Evolutionary conservation across 1,140 invertebrate genomes (phyloP).

Genomic region (Babylonia areolata): DNA sequence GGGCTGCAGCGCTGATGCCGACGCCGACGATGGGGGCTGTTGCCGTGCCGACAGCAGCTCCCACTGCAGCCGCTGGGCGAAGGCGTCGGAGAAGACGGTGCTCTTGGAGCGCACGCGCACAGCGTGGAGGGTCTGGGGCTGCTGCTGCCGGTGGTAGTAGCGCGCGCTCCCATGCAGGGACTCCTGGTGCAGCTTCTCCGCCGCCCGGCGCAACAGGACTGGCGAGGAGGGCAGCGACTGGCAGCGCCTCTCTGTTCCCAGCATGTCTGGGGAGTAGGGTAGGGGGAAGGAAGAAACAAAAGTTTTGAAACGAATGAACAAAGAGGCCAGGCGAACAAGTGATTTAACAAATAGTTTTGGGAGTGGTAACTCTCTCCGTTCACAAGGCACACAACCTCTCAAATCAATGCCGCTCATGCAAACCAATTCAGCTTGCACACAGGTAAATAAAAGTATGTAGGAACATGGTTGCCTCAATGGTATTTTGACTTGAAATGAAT

Average conservation of each 20-base stretch:
- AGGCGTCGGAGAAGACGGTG: constrained; percentile 57
- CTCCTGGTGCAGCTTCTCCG: constrained; percentile 68
- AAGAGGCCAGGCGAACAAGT: too few relatives aligned
- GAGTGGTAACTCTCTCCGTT: too few relatives aligned
- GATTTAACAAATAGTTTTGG: too few relatives aligned
- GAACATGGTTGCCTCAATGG: too few relatives aligned
- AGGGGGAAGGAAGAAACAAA: too few relatives aligned
- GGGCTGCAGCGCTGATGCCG: constrained; percentile 25
- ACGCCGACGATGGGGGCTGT: not conserved
- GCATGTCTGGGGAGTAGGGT: too few relatives aligned
- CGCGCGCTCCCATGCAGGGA: constrained; percentile 65
- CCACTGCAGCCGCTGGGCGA: constrained; percentile 55
- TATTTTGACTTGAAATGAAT: too few relatives aligned
- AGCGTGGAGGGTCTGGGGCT: not conserved
- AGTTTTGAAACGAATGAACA: too few relatives aligned
- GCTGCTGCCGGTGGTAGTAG: constrained; percentile 46
- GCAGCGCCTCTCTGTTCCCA: constrained; percentile 47
- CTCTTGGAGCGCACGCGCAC: constrained; percentile 59
- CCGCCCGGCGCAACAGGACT: constrained; percentile 65
- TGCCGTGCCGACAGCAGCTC: constrained; percentile 40
- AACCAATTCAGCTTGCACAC: too few relatives aligned
- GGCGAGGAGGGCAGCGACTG: constrained; percentile 71
- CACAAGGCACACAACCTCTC: too few relatives aligned
- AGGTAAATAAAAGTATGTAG: too few relatives aligned
- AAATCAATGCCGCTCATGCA: too few relatives aligned